Evolutionary conservation across 2,888 invertebrate species (phyloP), one percentile per base, ranked within the genome.

Genomic region (Drosophila borborema): DNA sequence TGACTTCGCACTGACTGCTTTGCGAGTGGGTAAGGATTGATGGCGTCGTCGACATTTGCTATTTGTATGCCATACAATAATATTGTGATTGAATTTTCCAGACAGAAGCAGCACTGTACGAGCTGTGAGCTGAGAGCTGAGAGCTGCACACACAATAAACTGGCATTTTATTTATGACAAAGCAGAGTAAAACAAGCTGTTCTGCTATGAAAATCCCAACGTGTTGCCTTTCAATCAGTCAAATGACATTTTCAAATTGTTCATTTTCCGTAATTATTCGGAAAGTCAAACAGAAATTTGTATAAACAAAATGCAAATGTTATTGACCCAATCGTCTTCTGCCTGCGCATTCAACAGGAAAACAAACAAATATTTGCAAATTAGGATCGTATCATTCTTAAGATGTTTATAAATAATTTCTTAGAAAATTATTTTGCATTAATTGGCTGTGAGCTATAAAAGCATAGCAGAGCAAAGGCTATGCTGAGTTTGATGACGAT

Each of bases 1-100:
- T 18, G 49, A 31, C 48, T 43, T 23, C 20, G 31, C 8, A 10
- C 48, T 55, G 43, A 49, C 20, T 77, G 75, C 79, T 72, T 3
- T 48, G 72, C 18, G 66, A 53, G 64, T 56, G 72, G 64, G 68
- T 49, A 67, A 68, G 67, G 71, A 81, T 64, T 72, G 86, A 89
- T 62, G 72, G 34, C 75, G 65, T 73, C 68, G 87, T 56, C 76
- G 76, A 79, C 85, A 69, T 66, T 84, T 75, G 65, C 71, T 78
- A 81, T 86, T 84, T 81, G 88, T 73, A 64, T 61, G 60, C 60
- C 70, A 67, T 63, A 81, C 82, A 89, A 85, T 89, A 79, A 89
- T 79, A 87, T 87, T 85, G 74, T 85, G 85, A 85, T 89, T 87
- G 85, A 87, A 67, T 87, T 81, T 67, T 56, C 73, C 61, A 48